Base-by-base conservation (phyloP, 2,113 vertebrate genomes). In the Mystacornis crossleyi region DNA sequence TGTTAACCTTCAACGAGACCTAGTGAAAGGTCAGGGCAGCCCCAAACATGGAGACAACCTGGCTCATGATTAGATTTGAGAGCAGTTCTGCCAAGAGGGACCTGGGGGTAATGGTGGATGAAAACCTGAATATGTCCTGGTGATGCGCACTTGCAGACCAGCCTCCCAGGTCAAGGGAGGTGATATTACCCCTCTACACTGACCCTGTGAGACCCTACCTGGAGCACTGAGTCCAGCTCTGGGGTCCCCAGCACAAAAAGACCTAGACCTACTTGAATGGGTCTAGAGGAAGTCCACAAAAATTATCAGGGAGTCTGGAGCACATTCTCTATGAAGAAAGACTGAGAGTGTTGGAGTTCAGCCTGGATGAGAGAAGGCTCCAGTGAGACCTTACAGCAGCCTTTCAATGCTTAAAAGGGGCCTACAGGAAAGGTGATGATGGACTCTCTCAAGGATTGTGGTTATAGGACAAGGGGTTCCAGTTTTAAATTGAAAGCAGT, bases 321-420 rank as follows among this genome's bases (percentile, higher is more conserved):
- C 14, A 75, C 2, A n/a, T 61, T 53, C 1, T 5, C 3, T 40
- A 8, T 36, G n/a, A 60, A 16, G 67, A 75, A n/a, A n/a, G 23
- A 28, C 10, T 40, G 45, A 33, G 25, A 29, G 6, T 45, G 4
- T 3, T 38, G 21, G 23, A 5, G 8, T 23, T 73, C 23, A 50
- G 23, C 24, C 14, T 57, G n/a, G 18, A 69, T 18, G 54, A 55
- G 33, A 55, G 51, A 55, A 19, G 42, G 36, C 5, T 53, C 18
- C 4, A 6, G 3, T 9, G 16, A 47, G 5, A 36, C 3, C 2
- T 53, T 65, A n/a, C 2, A 36, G 47, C 8, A 40, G 5, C 10
- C 25, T n/a, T 38, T 38, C 38, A 38, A 11, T 38, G 38, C 9
- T 40, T 78, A 10, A 36, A 42, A n/a, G 20, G 12, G 12, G 12